These are phyloP conservation scores for Meles meles DNA, from an alignment of 2,113 vertebrate species.

Conservation along the genomic window DNA sequence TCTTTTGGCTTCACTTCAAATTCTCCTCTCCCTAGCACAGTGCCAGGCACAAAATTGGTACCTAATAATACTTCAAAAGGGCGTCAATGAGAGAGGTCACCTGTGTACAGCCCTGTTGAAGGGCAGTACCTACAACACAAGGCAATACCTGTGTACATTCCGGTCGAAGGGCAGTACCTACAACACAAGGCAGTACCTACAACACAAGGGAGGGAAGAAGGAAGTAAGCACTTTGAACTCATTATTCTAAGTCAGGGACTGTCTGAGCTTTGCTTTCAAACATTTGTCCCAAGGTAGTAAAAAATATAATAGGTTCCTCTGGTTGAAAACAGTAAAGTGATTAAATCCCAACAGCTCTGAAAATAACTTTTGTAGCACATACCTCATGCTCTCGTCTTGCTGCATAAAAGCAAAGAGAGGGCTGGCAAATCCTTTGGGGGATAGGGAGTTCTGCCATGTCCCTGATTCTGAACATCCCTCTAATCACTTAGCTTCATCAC, in stretches of 20 bases:
- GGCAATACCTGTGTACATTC: not conserved
- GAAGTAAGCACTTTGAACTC: not conserved
- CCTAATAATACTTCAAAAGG: not conserved
- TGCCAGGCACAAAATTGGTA: not conserved
- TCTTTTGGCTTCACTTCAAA: not conserved
- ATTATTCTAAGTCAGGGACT: conserved; percentile 3
- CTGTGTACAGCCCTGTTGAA: not conserved
- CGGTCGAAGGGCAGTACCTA: not conserved
- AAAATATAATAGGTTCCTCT: conserved; percentile 33
- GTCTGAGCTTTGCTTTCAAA: conserved; percentile 40
- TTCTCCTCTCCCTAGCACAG: not conserved
- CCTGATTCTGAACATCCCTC: not conserved
- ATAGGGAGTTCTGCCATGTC: not conserved
- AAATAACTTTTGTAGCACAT: conserved; percentile 63
- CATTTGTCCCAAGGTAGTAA: conserved; percentile 19
- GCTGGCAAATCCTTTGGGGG: not conserved
- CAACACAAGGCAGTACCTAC: too few relatives aligned
- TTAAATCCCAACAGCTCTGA: conserved; percentile 62
- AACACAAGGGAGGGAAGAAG: not conserved
- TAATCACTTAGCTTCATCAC: not conserved
- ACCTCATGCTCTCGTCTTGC: conserved; percentile 54
- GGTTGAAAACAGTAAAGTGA: conserved; percentile 57
- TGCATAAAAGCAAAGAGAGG: conserved; percentile 16
- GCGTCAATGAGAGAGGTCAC: not conserved
- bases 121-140: not conserved